Evolutionary conservation across 2,113 vertebrate species (phyloP), one percentile per base, ranked within the genome.

Genomic region (Pavo muticus): DNA sequence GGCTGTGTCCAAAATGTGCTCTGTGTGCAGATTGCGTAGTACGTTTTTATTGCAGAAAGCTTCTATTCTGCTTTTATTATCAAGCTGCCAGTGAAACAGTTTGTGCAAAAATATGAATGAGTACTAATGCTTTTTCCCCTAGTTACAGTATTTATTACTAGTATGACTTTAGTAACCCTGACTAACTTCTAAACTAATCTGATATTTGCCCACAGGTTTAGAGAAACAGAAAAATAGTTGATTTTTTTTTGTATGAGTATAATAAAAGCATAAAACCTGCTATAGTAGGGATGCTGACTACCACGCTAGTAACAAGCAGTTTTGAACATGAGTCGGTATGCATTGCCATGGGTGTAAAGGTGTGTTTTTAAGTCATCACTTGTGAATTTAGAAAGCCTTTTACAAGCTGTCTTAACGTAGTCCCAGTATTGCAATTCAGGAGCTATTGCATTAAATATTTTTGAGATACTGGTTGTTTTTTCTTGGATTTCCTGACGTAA

Each of bases 401-500:
- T 93, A 40, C 75, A 71, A 63, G 37, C 77, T 74, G 17, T 57
- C 78, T 73, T 35, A 82, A 14, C 11, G 29, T 47, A 63, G 76
- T 75, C n/a, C n/a, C n/a, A n/a, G n/a, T n/a, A n/a, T n/a, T n/a
- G n/a, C n/a, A n/a, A n/a, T n/a, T n/a, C 68, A 70, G 91, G 91
- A 92, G 59, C 27, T 79, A 59, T 24, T 86, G 83, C 57, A 47
- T 96, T 83, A 86, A 69, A 42, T 88, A 54, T 94, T 88, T 79
- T 86, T 84, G 8, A 95, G 95, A 60, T 47, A 78, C n/a, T 59
- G 74, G 86, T 90, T 87, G 23, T 6, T 82, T 91, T 94, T 84
- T 93, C 42, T 89, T 87, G 40, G 71, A 75, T 95, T 96, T 96
- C 71, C 27, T 94, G 85, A 80, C 73, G 86, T 61, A 91, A 91